A percentile compares a stretch with the other conserved stretches of the same genome.
Evolutionary conservation across 2,113 vertebrate genomes (phyloP).

Genomic region (Melanocharis versteri): DNA sequence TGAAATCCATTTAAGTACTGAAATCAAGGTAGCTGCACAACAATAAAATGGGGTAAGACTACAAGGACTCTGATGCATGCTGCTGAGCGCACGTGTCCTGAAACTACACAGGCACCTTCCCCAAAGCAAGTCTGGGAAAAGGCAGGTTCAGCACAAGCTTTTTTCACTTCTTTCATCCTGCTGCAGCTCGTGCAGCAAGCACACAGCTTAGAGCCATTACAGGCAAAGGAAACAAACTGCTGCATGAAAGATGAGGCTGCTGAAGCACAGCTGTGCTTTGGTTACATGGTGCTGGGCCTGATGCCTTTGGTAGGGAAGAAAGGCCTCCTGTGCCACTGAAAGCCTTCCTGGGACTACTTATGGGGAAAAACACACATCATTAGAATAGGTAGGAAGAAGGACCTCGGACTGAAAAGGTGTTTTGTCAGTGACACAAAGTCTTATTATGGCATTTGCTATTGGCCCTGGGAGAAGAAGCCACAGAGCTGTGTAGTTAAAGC

Average conservation of each 20-base stretch:
- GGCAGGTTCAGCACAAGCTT: not conserved
- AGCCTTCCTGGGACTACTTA: not conserved
- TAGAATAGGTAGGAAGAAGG: not conserved
- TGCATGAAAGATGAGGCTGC: not conserved
- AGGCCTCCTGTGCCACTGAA: not conserved
- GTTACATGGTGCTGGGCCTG: not conserved
- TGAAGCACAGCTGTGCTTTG: not conserved
- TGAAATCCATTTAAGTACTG: not conserved
- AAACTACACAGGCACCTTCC: not conserved
- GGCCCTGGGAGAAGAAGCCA: not conserved
- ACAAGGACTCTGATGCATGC: accelerated
- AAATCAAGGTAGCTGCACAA: not conserved
- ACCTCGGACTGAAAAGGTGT: not conserved
- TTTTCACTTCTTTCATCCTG: not conserved
- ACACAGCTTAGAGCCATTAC: not conserved
- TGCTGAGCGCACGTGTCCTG: not conserved
- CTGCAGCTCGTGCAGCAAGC: not conserved
- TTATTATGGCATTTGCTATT: not conserved
- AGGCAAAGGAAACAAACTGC: not conserved
- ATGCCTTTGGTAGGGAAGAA: not conserved
- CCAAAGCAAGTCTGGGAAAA: not conserved
- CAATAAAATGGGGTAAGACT: not conserved
- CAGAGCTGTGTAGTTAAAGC: not conserved
- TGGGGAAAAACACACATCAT: not conserved
- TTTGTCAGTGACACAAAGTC: not conserved